Conservation (phyloP, 2,888 invertebrate genomes). For the Himalopsyche tibetana region DNA sequence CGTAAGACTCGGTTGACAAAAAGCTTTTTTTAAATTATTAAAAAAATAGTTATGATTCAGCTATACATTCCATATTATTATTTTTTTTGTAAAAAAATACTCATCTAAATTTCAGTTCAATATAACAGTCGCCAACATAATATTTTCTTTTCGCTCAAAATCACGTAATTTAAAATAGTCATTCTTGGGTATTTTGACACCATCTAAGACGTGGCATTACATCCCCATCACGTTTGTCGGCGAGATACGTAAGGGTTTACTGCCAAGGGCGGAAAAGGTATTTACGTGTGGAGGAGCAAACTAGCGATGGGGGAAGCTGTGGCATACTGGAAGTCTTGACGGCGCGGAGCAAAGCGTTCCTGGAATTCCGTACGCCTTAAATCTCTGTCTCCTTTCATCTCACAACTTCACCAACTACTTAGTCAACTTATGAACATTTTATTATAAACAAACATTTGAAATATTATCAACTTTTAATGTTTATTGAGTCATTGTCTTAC, state of each 20-base stretch:
- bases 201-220: constrained; percentile 23
- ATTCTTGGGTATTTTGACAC: background rate
- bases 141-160: background rate
- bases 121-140: too few relatives aligned
- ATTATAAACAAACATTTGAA: too few relatives aligned
- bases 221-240: constrained; percentile 36
- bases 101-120: too few relatives aligned
- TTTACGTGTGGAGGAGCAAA: constrained; percentile 45
- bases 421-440: background rate
- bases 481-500: too few relatives aligned
- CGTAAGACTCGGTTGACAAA: too few relatives aligned
- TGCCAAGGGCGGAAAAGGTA: constrained; percentile 49
- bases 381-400: constrained; percentile 36
- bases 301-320: background rate
- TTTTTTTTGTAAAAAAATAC: too few relatives aligned
- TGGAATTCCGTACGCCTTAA: constrained; percentile 46
- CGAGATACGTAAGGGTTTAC: constrained; percentile 47
- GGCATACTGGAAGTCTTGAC: constrained; percentile 46
- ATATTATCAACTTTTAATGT: too few relatives aligned
- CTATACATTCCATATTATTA: too few relatives aligned
- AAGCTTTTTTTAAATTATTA: too few relatives aligned
- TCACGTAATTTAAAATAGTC: constrained; percentile 34
- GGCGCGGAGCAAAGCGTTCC: constrained; percentile 49
- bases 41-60: too few relatives aligned
- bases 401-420: background rate